phyloP scores from a whole-genome alignment of 2,888 invertebrate species.

The Leuctra nigra region DNA sequence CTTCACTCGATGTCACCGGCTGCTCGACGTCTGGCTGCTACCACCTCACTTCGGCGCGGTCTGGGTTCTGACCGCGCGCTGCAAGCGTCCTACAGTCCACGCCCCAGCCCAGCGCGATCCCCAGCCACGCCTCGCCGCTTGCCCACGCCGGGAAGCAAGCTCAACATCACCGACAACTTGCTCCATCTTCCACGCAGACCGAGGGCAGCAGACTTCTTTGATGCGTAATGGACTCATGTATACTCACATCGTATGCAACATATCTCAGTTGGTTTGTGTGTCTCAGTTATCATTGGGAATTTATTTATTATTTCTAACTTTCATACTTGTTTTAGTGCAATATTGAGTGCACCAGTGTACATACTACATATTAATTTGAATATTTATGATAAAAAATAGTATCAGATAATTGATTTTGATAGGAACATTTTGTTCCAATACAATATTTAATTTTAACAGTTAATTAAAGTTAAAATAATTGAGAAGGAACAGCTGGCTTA shows the following conservation, averaged over 20 bases:
- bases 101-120: constrained; percentile 32
- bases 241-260: not conserved
- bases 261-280: no score
- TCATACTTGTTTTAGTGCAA: no score
- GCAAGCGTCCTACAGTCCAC: constrained; percentile 48
- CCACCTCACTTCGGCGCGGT: constrained; percentile 53
- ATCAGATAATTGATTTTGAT: no score
- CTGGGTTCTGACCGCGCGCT: constrained; percentile 46
- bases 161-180: constrained; percentile 70
- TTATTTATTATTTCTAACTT: no score
- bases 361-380: no score
- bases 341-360: no score
- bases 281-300: no score
- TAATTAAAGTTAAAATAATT: no score
- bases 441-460: no score
- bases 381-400: no score
- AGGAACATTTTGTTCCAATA: no score
- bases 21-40: constrained; percentile 76
- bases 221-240: constrained; percentile 21
- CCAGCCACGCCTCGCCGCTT: constrained; percentile 35
- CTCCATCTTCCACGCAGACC: constrained; percentile 64
- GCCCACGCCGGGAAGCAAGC: constrained; percentile 28
- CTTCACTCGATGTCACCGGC: constrained; percentile 93
- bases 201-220: constrained; percentile 76
- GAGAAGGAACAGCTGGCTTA: no score